These are phyloP conservation scores for Galbula dea DNA, from an alignment of 2,113 vertebrate species.

Conservation along the genomic window DNA sequence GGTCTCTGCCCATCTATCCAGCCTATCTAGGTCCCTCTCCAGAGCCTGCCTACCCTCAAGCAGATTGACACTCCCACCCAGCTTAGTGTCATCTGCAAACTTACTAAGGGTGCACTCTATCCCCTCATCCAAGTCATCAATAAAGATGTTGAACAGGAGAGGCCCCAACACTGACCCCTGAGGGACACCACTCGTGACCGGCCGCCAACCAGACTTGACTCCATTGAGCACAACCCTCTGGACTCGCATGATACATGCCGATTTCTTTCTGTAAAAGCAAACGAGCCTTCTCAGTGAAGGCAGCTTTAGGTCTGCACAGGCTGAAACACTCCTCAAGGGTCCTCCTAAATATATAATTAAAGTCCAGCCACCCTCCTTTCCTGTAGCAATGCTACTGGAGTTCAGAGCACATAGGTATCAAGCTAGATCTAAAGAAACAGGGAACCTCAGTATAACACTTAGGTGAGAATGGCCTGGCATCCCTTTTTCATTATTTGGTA, in stretches of 20 bases:
- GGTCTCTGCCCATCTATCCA: too few species aligned
- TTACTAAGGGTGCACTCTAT: too few species aligned
- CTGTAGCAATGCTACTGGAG: not conserved
- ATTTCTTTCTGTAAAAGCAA: not conserved
- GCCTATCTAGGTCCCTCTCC: too few species aligned
- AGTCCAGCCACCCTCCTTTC: not conserved
- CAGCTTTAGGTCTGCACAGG: not conserved
- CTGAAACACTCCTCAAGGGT: not conserved
- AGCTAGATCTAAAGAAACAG: not conserved
- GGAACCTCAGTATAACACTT: not conserved
- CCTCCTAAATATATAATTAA: not conserved
- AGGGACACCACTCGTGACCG: too few species aligned
- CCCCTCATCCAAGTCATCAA: too few species aligned
- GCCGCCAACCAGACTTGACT: too few species aligned
- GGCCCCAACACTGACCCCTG: too few species aligned
- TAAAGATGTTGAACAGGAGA: too few species aligned
- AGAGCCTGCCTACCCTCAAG: too few species aligned
- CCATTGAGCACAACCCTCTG: too few species aligned
- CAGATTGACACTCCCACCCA: too few species aligned
- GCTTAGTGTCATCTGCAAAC: too few species aligned
- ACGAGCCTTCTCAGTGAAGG: not conserved
- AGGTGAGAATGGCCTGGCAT: not conserved
- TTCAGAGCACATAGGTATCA: not conserved
- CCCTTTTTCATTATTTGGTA: not conserved
- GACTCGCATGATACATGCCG: accelerated